Conservation (phyloP, 2,888 invertebrate species). For the Drosophila buzzatii region DNA sequence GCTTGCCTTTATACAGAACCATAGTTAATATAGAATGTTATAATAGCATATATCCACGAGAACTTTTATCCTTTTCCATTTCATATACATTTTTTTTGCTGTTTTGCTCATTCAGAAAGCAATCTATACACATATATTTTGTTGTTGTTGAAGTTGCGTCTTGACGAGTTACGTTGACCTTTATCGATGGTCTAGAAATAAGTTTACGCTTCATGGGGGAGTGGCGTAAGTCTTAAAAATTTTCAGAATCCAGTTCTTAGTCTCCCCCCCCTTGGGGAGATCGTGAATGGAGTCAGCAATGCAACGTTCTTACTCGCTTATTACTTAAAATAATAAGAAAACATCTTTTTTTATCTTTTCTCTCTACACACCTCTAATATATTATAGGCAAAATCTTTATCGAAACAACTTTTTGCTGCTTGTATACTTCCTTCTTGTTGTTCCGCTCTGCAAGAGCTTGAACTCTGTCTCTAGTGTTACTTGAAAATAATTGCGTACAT, state of each 20-base stretch:
- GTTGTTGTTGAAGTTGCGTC: too few relatives aligned
- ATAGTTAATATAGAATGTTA: neutral
- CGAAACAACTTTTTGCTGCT: conserved; percentile 1
- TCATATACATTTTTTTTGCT: too few relatives aligned
- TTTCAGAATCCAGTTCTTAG: too few relatives aligned
- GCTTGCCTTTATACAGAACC: neutral
- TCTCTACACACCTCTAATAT: too few relatives aligned
- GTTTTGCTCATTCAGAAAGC: too few relatives aligned
- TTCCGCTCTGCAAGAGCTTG: conserved; percentile 26
- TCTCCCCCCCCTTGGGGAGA: too few relatives aligned
- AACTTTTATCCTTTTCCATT: neutral
- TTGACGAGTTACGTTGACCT: too few relatives aligned
- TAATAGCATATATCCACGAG: neutral
- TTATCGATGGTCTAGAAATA: too few relatives aligned
- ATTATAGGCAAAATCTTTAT: neutral
- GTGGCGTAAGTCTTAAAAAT: too few relatives aligned
- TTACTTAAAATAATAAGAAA: neutral
- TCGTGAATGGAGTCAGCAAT: neutral
- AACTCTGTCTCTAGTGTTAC: conserved; percentile 18
- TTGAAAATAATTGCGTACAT: conserved; percentile 24
- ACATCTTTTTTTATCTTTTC: neutral
- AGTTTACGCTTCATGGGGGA: too few relatives aligned
- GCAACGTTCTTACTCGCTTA: neutral
- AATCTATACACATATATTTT: too few relatives aligned
- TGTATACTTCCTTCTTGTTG: conserved; percentile 32